These are phyloP conservation scores for Gandaritis pyraliata DNA, from an alignment of 2,888 invertebrate genomes.

Conservation along the genomic window DNA sequence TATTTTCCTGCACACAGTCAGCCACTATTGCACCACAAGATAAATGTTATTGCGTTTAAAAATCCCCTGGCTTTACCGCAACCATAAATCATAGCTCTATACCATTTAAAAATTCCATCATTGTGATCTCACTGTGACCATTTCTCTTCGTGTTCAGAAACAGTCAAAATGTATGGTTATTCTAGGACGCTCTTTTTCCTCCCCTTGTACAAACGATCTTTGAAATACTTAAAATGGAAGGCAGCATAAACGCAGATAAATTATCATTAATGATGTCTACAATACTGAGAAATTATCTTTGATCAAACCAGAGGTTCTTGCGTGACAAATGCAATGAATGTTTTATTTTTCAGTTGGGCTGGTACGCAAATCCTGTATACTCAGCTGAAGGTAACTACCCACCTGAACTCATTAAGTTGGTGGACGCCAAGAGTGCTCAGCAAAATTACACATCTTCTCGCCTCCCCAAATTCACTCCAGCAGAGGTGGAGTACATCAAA, in stretches of 20 bases:
- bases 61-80: conserved; percentile 11
- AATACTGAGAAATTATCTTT: too few relatives aligned
- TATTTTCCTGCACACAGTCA: conserved; percentile 10
- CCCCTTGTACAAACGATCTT: too few relatives aligned
- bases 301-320: too few relatives aligned
- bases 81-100: conserved; percentile 12
- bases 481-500: conserved; percentile 74
- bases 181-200: too few relatives aligned
- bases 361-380: conserved; percentile 84
- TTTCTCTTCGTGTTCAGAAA: conserved; percentile 10
- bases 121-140: conserved; percentile 7
- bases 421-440: conserved; percentile 79
- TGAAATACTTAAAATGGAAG: too few relatives aligned
- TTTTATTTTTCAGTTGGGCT: conserved; percentile 69
- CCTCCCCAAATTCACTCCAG: conserved; percentile 81
- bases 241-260: too few relatives aligned
- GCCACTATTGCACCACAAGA: conserved; percentile 1
- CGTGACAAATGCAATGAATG: neutral
- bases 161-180: too few relatives aligned
- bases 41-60: neutral
- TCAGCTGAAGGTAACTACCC: conserved; percentile 84
- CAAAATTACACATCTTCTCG: conserved; percentile 84
- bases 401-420: conserved; percentile 76
- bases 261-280: too few relatives aligned
- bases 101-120: conserved; percentile 17